A percentile compares a stretch with the other conserved stretches of the same genome.
phyloP scores from a whole-genome alignment of 2,888 invertebrate genomes.

The Aphodius sticticus region DNA sequence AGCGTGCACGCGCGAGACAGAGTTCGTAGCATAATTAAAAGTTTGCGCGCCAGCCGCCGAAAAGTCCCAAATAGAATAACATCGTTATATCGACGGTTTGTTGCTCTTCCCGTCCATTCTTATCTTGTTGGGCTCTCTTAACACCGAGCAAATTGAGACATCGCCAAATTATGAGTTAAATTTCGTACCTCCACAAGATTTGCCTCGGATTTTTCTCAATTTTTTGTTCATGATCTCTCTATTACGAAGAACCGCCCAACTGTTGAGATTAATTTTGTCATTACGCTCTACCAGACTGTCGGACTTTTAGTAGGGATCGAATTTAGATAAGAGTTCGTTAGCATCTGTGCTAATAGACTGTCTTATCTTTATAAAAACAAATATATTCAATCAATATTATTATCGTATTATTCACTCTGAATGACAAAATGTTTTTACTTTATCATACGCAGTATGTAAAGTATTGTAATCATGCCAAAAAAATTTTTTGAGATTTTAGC shows the following conservation, averaged over 20 bases:
- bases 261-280: not conserved
- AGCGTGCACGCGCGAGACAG: not conserved
- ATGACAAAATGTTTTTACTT: too few relatives aligned
- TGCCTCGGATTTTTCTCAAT: not conserved
- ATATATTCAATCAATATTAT: not conserved
- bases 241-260: not conserved
- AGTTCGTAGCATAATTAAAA: not conserved
- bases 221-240: not conserved
- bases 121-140: not conserved
- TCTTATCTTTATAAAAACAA: not conserved
- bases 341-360: not conserved
- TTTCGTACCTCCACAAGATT: not conserved
- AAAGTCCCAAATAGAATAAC: not conserved
- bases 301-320: not conserved
- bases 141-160: not conserved
- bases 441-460: too few relatives aligned
- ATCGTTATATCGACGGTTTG: not conserved
- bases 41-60: not conserved
- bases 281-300: not conserved
- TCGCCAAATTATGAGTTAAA: not conserved
- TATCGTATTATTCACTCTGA: not conserved
- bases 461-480: too few relatives aligned
- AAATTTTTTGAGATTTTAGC: too few relatives aligned
- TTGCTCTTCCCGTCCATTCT: not conserved
- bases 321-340: not conserved